These are phyloP conservation scores for Aculops lycopersici DNA, from an alignment of 1,140 invertebrate species.

Conservation along the genomic window DNA sequence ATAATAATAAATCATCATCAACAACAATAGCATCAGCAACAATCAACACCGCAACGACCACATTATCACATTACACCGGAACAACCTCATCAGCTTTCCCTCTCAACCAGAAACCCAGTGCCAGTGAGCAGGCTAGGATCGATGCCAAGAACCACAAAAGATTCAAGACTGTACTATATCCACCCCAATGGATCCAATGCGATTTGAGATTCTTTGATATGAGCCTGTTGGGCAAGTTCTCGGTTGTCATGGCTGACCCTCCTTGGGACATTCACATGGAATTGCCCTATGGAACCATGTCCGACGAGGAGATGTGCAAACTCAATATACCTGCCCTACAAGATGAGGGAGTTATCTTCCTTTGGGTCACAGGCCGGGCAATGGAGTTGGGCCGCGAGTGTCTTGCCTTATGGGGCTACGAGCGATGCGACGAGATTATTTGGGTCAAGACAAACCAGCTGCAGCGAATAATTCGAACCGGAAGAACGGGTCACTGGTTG, in stretches of 20 bases:
- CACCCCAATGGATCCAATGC: conserved; percentile 64
- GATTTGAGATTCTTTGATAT: conserved; percentile 78
- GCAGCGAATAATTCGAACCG: conserved; percentile 79
- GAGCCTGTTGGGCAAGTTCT: conserved; percentile 68
- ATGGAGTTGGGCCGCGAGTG: conserved; percentile 87
- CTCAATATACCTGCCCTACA: conserved; percentile 60
- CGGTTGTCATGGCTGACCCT: conserved; percentile 76
- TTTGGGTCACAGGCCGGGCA: conserved; percentile 89
- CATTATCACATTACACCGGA: not conserved
- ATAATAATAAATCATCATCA: too few relatives aligned
- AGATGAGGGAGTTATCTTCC: conserved; percentile 76
- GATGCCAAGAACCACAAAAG: not conserved
- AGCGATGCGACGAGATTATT: conserved; percentile 79
- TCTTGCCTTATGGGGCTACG: conserved; percentile 69
- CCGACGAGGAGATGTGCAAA: conserved; percentile 88
- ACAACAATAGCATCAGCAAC: too few relatives aligned
- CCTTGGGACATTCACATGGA: conserved; percentile 98
- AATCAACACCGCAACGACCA: conserved; percentile 1
- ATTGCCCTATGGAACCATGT: conserved; percentile 92
- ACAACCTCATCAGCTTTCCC: not conserved
- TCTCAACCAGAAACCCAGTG: not conserved
- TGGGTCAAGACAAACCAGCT: conserved; percentile 98
- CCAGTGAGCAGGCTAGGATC: not conserved
- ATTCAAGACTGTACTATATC: conserved; percentile 9
- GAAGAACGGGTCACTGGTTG: conserved; percentile 81